Evolutionary conservation across 1,140 invertebrate genomes (phyloP).

Genomic region (Drosophila lacteicornis): DNA sequence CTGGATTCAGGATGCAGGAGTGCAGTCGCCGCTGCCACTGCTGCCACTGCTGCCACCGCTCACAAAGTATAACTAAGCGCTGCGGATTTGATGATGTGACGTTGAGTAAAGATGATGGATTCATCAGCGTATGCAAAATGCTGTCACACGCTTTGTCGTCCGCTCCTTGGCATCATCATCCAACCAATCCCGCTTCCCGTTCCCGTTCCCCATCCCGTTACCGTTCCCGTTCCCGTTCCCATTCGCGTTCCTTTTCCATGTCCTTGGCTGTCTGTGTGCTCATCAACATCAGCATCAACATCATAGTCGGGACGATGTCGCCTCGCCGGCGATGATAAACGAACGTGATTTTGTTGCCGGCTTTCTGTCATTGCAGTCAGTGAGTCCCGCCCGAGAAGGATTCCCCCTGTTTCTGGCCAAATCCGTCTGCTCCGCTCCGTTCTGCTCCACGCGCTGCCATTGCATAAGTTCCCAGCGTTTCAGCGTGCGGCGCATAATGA

Average conservation of each 20-base stretch:
- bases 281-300: constrained; percentile 78
- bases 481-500: constrained; percentile 75
- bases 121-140: constrained; percentile 83
- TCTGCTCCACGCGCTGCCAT: constrained; percentile 25
- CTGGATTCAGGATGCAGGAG: constrained; percentile 22
- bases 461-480: constrained; percentile 66
- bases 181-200: constrained; percentile 27
- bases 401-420: constrained; percentile 43
- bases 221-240: neutral
- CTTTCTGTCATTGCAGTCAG: constrained; percentile 43
- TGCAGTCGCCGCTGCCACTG: constrained; percentile 32
- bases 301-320: constrained; percentile 70
- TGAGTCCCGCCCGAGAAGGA: neutral
- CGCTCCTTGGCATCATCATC: constrained; percentile 42
- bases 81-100: constrained; percentile 80
- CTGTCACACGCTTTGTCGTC: constrained; percentile 80
- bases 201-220: neutral
- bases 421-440: constrained; percentile 45
- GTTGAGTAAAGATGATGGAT: constrained; percentile 83
- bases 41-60: constrained; percentile 27
- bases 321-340: constrained; percentile 73
- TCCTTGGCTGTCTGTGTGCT: constrained; percentile 68
- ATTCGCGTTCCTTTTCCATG: constrained; percentile 15
- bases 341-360: constrained; percentile 80
- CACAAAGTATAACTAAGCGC: constrained; percentile 73